phyloP scores from a whole-genome alignment of 2,113 vertebrate genomes.

The Meles meles region DNA sequence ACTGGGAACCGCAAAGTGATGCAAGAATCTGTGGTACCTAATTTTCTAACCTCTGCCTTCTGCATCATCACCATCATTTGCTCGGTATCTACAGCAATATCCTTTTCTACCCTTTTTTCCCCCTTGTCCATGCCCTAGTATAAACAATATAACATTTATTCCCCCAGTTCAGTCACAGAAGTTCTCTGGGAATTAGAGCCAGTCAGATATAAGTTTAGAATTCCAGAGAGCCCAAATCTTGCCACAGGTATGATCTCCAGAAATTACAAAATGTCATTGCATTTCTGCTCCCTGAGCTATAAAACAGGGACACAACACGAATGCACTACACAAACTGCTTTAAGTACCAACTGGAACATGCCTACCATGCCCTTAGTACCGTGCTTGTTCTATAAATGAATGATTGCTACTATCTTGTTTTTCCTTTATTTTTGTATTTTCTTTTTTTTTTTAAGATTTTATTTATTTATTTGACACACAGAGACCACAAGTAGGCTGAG shows the following conservation, averaged over 20 bases:
- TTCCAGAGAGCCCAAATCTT: not conserved
- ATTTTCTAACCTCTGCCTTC: not conserved
- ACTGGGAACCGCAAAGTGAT: not conserved
- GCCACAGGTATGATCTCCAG: not conserved
- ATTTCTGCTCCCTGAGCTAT: not conserved
- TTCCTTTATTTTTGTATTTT: not conserved
- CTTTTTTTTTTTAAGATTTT: not conserved
- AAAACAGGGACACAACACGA: not conserved
- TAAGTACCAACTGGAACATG: not conserved
- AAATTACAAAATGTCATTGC: not conserved
- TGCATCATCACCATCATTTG: not conserved
- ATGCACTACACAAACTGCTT: not conserved
- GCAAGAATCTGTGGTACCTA: not conserved
- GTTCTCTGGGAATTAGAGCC: not conserved
- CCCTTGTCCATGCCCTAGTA: not conserved
- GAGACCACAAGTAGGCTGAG: too few species aligned
- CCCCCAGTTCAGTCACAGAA: not conserved
- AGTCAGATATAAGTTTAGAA: not conserved
- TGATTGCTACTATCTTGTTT: not conserved
- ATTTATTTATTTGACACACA: too few species aligned
- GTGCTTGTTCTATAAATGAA: not conserved
- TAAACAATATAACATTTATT: not conserved
- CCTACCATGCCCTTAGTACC: not conserved
- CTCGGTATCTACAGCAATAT: not conserved
- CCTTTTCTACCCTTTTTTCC: rapidly evolving